phyloP scores from a whole-genome alignment of 2,797 vertebrate species.

The Acanthopagrus latus region DNA sequence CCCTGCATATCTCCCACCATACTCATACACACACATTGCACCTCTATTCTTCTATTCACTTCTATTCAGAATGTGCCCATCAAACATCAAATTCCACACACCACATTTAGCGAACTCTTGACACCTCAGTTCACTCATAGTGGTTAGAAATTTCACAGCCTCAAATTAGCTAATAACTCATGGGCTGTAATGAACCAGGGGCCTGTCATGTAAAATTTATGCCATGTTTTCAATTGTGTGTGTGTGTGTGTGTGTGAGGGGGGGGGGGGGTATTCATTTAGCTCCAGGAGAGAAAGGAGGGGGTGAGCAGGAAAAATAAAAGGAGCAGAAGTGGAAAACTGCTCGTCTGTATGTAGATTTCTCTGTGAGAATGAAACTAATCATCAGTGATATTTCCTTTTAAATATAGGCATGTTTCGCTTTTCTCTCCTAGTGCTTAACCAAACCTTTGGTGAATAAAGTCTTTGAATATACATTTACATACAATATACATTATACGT shows the following conservation, averaged over 20 bases:
- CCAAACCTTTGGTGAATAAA: not conserved
- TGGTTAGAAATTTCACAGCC: constrained; percentile 78
- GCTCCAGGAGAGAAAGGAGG: constrained; percentile 60
- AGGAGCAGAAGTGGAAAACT: constrained; percentile 39
- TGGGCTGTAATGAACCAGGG: constrained; percentile 78
- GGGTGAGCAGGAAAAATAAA: constrained; percentile 45
- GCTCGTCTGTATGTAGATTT: constrained; percentile 32
- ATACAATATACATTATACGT: no score
- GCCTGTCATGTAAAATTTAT: constrained; percentile 79
- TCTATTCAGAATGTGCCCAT: constrained; percentile 62
- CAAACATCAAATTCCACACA: constrained; percentile 73
- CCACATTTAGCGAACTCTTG: constrained; percentile 78
- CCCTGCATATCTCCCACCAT: constrained; percentile 16
- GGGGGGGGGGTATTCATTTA: constrained; percentile 68
- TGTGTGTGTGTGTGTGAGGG: no score
- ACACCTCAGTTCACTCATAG: constrained; percentile 82
- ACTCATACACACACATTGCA: constrained; percentile 2
- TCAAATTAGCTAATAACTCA: constrained; percentile 86
- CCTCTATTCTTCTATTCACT: constrained; percentile 26
- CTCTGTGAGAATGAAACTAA: constrained; percentile 25
- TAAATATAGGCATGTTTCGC: not conserved
- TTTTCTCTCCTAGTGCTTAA: not conserved
- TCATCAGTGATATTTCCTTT: constrained; percentile 21
- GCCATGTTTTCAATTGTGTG: constrained; percentile 76
- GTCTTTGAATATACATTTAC: not conserved